Evolutionary conservation across 1,140 invertebrate genomes (phyloP).

Genomic region (Eumaeus atala): DNA sequence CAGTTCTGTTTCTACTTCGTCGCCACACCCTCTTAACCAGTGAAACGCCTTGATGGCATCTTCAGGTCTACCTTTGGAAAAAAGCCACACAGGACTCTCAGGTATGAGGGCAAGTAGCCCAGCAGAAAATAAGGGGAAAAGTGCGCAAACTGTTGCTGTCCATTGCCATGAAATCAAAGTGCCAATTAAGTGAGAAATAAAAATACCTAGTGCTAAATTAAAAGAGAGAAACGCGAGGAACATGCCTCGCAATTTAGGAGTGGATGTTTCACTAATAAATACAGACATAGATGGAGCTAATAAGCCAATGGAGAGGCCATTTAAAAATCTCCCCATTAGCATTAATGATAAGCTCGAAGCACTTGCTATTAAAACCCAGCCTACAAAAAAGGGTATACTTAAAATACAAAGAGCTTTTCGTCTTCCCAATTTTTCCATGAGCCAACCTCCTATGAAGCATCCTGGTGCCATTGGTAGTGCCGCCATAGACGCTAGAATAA

Average conservation of each 20-base stretch:
- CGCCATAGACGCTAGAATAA: not conserved
- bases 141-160: not conserved
- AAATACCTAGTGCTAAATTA: not conserved
- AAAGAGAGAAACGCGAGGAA: slow-evolving; percentile 7
- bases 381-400: not conserved
- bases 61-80: slow-evolving; percentile 1
- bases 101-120: not conserved
- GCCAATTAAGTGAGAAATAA: slow-evolving; percentile 1
- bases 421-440: slow-evolving; percentile 7
- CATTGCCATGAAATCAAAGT: slow-evolving; percentile 3
- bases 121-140: slow-evolving; percentile 1
- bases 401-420: not conserved
- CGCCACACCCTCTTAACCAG: slow-evolving; percentile 4
- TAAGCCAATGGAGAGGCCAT: not conserved
- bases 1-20: not conserved
- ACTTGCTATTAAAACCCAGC: not conserved
- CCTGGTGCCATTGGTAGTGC: not conserved
- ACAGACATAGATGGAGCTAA: not conserved
- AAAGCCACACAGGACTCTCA: slow-evolving; percentile 2
- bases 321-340: slow-evolving; percentile 6
- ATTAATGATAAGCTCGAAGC: not conserved
- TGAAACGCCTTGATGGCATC: not conserved
- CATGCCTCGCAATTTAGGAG: slow-evolving; percentile 6
- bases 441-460: not conserved
- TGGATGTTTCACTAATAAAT: slow-evolving; percentile 1